phyloP scores from a whole-genome alignment of 2,888 invertebrate species.

The Dolichopus griseipennis region DNA sequence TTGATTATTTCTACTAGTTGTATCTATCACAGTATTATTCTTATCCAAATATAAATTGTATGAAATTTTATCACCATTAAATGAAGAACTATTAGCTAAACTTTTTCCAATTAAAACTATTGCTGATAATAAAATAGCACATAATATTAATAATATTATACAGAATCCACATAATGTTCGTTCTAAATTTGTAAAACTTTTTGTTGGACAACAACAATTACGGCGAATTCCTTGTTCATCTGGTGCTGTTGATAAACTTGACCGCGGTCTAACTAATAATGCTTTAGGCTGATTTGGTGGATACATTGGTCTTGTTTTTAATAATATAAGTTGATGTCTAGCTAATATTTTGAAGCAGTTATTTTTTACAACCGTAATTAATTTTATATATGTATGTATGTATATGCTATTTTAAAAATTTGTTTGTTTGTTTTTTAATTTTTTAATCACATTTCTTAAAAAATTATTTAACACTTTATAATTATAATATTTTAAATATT shows the following conservation, averaged over 20 bases:
- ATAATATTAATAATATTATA: slow-evolving; percentile 37
- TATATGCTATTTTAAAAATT: too few species aligned
- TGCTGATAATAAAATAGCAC: slow-evolving; percentile 36
- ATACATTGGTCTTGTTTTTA: slow-evolving; percentile 29
- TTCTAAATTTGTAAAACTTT: slow-evolving; percentile 31
- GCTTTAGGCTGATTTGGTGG: slow-evolving; percentile 28
- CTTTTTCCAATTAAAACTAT: slow-evolving; percentile 38
- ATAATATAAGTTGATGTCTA: slow-evolving; percentile 20
- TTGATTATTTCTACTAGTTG: neutral
- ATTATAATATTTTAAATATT: too few species aligned
- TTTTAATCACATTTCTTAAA: too few species aligned
- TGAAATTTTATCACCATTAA: slow-evolving; percentile 17
- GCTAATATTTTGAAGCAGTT: slow-evolving; percentile 9
- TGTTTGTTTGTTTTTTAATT: too few species aligned
- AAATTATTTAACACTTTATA: too few species aligned
- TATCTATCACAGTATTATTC: neutral
- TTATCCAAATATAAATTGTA: slow-evolving; percentile 18
- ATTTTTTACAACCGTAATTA: slow-evolving; percentile 8
- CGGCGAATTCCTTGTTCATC: slow-evolving; percentile 33
- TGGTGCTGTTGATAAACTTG: slow-evolving; percentile 39
- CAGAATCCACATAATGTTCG: slow-evolving; percentile 39
- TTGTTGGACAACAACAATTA: neutral
- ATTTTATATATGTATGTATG: too few species aligned
- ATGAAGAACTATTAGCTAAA: slow-evolving; percentile 13
- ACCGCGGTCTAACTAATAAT: slow-evolving; percentile 35